phyloP scores from a whole-genome alignment of 2,888 invertebrate species.

The Rhabditophanes sp. region DNA sequence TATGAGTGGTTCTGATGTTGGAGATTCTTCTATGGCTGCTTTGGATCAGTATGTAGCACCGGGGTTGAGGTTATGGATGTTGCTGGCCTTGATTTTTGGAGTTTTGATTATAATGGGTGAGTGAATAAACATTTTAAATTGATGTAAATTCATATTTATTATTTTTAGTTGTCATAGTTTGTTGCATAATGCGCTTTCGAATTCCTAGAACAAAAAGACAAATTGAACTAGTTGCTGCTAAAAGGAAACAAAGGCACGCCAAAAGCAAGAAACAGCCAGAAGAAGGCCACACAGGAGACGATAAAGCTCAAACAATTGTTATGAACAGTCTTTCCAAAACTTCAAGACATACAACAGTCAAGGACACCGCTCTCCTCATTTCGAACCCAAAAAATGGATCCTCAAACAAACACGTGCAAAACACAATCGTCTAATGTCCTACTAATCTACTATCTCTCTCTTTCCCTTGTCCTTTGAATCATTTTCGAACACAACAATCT shows the following conservation, averaged over 20 bases:
- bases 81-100: constrained; percentile 39
- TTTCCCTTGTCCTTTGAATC: no score
- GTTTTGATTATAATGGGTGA: constrained; percentile 39
- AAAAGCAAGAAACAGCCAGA: constrained; percentile 5
- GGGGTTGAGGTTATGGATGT: constrained; percentile 42
- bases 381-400: no score
- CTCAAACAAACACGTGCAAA: no score
- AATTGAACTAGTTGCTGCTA: constrained; percentile 36
- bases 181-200: constrained; percentile 31
- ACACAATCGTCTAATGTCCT: no score
- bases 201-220: constrained; percentile 39
- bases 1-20: no score
- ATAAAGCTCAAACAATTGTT: constrained; percentile 28
- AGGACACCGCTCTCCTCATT: no score
- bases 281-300: constrained; percentile 4
- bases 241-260: constrained; percentile 18
- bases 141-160: constrained; percentile 4
- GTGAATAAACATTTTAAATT: no score
- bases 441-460: no score
- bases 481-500: no score
- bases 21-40: no score
- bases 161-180: constrained; percentile 31
- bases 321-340: no score
- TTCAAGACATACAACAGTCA: no score
- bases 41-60: constrained; percentile 39